Conservation (phyloP, 2,797 vertebrate species). For the Fistularia tabacaria region DNA sequence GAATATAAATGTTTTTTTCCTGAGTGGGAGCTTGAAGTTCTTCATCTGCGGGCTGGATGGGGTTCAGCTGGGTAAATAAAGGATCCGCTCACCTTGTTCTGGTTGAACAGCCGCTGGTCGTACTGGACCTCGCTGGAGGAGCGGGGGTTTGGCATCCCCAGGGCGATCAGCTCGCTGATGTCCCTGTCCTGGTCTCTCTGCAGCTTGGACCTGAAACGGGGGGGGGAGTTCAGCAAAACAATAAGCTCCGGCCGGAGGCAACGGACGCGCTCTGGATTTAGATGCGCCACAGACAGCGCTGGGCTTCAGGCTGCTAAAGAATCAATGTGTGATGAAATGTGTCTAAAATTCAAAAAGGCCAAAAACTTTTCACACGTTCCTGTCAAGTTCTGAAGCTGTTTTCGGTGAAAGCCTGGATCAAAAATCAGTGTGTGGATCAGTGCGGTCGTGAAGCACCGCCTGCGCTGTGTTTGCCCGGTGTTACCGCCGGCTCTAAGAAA, state of each 20-base stretch:
- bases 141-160: slow-evolving; percentile 90
- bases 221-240: no score
- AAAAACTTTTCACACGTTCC: background rate
- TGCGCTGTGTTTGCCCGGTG: no score
- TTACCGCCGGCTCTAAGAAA: no score
- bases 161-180: slow-evolving; percentile 93
- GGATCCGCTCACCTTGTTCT: slow-evolving; percentile 80
- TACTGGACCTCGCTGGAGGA: slow-evolving; percentile 87
- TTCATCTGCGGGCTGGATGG: background rate
- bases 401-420: no score
- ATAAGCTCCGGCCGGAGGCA: background rate
- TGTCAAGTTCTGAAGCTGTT: no score
- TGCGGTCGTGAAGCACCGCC: no score
- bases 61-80: rapidly evolving
- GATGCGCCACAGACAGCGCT: no score
- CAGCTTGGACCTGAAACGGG: slow-evolving; percentile 84
- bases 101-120: slow-evolving; percentile 95
- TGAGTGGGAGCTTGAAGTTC: background rate
- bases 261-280: background rate
- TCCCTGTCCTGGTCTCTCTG: slow-evolving; percentile 96
- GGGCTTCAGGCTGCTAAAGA: no score
- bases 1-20: background rate
- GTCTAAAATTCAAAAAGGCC: background rate
- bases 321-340: background rate
- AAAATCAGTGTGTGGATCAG: no score